Evolutionary conservation across 2,113 vertebrate species (phyloP).

Genomic region (Hypomesus transpacificus): DNA sequence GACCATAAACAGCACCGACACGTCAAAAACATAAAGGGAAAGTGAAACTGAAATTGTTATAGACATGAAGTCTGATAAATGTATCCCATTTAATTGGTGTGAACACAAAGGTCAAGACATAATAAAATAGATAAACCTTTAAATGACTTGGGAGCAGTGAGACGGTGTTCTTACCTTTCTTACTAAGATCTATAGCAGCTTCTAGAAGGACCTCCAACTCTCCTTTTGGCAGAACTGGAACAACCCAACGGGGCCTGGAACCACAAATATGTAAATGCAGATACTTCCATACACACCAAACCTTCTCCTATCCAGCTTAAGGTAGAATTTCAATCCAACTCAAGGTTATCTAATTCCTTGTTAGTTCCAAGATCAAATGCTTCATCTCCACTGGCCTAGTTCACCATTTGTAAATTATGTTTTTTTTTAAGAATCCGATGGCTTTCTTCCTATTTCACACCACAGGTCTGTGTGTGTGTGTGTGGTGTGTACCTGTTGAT

Average conservation of each 20-base stretch:
- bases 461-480: background rate
- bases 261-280: background rate
- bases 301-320: background rate
- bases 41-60: conserved; percentile 4
- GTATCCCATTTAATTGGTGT: too few relatives aligned
- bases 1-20: background rate
- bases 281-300: background rate
- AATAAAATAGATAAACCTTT: too few relatives aligned
- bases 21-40: conserved; percentile 13
- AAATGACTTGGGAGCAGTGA: background rate
- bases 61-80: too few relatives aligned
- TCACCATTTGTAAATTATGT: too few relatives aligned
- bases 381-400: too few relatives aligned
- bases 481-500: conserved; percentile 84
- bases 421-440: too few relatives aligned
- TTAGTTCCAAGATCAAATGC: too few relatives aligned
- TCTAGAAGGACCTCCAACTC: conserved; percentile 99
- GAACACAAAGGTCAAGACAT: too few relatives aligned
- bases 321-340: too few relatives aligned
- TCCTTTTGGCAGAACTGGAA: conserved; percentile 99
- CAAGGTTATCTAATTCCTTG: too few relatives aligned
- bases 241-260: conserved; percentile 96
- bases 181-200: conserved; percentile 99
- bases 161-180: conserved; percentile 85
- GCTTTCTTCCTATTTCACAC: too few relatives aligned